phyloP scores from a whole-genome alignment of 2,797 vertebrate species.

The Pristis pectinata region DNA sequence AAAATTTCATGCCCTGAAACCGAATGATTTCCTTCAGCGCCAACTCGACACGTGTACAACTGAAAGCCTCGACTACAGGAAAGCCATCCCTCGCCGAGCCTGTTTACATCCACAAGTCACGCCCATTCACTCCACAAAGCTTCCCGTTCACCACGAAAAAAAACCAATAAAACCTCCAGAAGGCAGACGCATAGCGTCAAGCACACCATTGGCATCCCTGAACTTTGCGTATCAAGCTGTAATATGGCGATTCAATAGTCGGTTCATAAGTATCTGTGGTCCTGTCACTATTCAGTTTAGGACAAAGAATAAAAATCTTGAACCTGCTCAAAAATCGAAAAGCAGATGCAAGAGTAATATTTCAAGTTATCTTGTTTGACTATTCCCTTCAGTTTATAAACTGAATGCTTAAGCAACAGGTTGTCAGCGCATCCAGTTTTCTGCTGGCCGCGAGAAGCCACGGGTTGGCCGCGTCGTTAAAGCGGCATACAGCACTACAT shows the following conservation, averaged over 20 bases:
- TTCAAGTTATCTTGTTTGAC: not conserved
- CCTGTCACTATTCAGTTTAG: not conserved
- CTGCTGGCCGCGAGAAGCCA: not conserved
- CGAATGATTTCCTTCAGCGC: not conserved
- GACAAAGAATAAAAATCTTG: not conserved
- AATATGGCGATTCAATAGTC: not conserved
- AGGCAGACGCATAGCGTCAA: not conserved
- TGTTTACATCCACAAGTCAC: slow-evolving; percentile 21
- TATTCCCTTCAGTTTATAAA: not conserved
- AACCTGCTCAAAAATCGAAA: no score
- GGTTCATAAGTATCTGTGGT: not conserved
- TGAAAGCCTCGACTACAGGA: not conserved
- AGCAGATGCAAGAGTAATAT: not conserved
- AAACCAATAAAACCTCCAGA: not conserved
- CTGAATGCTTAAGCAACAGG: not conserved
- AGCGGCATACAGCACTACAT: not conserved
- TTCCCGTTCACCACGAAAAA: slow-evolving; percentile 5
- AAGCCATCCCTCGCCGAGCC: not conserved
- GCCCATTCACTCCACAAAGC: not conserved
- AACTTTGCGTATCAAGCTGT: not conserved
- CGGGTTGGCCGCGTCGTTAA: not conserved
- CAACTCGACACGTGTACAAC: not conserved
- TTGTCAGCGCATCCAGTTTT: no score
- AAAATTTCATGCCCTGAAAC: not conserved
- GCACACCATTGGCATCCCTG: not conserved